phyloP scores from a whole-genome alignment of 2,113 vertebrate species.

The Prinia subflava region DNA sequence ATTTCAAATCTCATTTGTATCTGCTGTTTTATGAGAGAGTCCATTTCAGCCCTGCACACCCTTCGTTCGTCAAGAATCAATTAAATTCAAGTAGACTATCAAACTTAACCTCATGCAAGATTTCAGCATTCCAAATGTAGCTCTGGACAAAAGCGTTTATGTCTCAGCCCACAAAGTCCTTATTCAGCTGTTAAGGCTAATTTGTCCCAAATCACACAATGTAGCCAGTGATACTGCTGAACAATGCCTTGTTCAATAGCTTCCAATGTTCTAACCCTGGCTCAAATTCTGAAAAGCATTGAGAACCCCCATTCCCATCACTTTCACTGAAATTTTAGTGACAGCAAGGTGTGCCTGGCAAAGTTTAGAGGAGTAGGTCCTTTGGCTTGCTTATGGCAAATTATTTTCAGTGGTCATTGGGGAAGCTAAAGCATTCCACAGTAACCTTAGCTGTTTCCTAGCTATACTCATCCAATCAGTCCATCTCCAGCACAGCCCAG shows the following conservation, averaged over 20 bases:
- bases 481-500: not conserved
- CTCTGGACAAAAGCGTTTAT: slow-evolving; percentile 71
- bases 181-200: slow-evolving; percentile 75
- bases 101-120: slow-evolving; percentile 69
- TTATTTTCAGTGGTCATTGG: not conserved
- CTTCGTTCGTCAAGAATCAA: slow-evolving; percentile 60
- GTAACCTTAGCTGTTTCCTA: not conserved
- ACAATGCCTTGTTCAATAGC: slow-evolving; percentile 71
- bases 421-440: not conserved
- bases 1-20: slow-evolving; percentile 45
- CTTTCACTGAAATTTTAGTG: not conserved
- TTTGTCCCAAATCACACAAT: slow-evolving; percentile 76
- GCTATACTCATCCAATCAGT: not conserved
- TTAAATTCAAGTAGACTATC: slow-evolving; percentile 64
- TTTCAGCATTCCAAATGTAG: slow-evolving; percentile 70
- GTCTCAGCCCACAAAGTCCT: slow-evolving; percentile 69
- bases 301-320: not conserved
- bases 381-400: not conserved
- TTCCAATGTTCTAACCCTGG: slow-evolving; percentile 61
- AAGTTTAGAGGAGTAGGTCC: not conserved
- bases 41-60: slow-evolving; percentile 15
- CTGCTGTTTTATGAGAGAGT: not conserved
- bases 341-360: not conserved
- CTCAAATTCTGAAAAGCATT: not conserved
- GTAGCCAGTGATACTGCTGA: slow-evolving; percentile 70